These are phyloP conservation scores for Upupa epops DNA, from an alignment of 2,113 vertebrate species.

Conservation along the genomic window DNA sequence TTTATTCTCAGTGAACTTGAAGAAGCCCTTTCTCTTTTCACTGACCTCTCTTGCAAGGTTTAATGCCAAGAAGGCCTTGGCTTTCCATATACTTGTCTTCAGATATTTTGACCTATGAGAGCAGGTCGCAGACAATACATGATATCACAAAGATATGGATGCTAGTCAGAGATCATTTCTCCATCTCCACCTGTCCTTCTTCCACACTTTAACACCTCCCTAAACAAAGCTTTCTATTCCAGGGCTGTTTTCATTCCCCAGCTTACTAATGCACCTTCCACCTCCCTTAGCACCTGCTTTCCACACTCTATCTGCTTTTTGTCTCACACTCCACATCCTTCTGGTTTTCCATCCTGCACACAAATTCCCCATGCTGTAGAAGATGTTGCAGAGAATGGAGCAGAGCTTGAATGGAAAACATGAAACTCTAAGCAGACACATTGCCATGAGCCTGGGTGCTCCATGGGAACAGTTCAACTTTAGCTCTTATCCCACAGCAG, in stretches of 20 bases:
- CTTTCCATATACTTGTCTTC: not conserved
- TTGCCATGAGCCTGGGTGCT: not conserved
- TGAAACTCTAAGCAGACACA: not conserved
- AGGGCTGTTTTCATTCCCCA: not conserved
- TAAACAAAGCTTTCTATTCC: not conserved
- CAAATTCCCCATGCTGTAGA: not conserved
- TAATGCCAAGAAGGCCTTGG: too few relatives aligned
- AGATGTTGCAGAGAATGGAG: not conserved
- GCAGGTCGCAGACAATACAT: not conserved
- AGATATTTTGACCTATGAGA: not conserved
- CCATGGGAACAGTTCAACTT: not conserved
- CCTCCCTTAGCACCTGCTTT: not conserved
- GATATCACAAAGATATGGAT: not conserved
- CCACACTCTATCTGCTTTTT: not conserved
- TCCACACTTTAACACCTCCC: not conserved
- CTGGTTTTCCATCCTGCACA: not conserved
- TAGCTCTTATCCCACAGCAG: not conserved
- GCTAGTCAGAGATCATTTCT: fast-evolving
- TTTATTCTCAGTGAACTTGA: too few relatives aligned
- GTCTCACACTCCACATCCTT: not conserved
- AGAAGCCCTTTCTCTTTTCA: too few relatives aligned
- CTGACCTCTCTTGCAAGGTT: too few relatives aligned
- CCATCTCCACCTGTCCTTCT: not conserved
- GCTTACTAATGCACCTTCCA: not conserved
- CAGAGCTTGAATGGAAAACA: not conserved